A percentile compares a stretch with the other conserved stretches of the same genome.
These are phyloP conservation scores for Dascillus cervinus DNA, from an alignment of 2,888 invertebrate species.

Conservation along the genomic window DNA sequence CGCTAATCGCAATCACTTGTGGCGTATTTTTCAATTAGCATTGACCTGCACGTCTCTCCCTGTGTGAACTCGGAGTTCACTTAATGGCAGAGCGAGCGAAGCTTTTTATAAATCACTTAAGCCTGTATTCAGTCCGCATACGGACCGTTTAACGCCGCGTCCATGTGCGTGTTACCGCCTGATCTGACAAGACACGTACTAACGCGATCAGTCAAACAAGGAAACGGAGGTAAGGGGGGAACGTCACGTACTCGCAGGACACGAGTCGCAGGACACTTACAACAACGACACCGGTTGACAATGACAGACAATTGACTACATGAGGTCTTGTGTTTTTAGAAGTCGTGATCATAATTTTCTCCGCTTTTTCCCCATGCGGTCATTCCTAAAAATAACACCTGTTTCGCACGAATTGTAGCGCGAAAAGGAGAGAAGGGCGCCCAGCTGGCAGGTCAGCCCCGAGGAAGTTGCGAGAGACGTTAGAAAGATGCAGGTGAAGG, in stretches of 20 bases:
- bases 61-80: slow-evolving; percentile 19
- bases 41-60: slow-evolving; percentile 25
- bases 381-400: slow-evolving; percentile 4
- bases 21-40: slow-evolving; percentile 28
- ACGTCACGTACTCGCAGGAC: slow-evolving; percentile 16
- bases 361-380: not conserved
- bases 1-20: slow-evolving; percentile 28
- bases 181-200: slow-evolving; percentile 21
- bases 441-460: slow-evolving; percentile 8
- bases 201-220: slow-evolving; percentile 22
- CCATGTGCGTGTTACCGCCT: slow-evolving; percentile 17
- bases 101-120: slow-evolving; percentile 18
- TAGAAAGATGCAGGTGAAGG: slow-evolving; percentile 20
- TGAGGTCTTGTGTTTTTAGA: slow-evolving; percentile 21
- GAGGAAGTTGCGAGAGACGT: slow-evolving; percentile 13
- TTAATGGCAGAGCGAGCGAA: slow-evolving; percentile 16
- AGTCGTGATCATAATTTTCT: slow-evolving; percentile 13
- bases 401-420: slow-evolving; percentile 2
- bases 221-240: slow-evolving; percentile 14
- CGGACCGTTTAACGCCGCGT: slow-evolving; percentile 15
- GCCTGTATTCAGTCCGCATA: slow-evolving; percentile 15
- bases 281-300: slow-evolving; percentile 23
- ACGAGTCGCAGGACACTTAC: slow-evolving; percentile 20
- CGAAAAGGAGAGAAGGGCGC: slow-evolving; percentile 6
- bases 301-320: slow-evolving; percentile 24